Evolutionary conservation across 2,797 vertebrate genomes (phyloP).

Genomic region (Loriculus beryllinus): DNA sequence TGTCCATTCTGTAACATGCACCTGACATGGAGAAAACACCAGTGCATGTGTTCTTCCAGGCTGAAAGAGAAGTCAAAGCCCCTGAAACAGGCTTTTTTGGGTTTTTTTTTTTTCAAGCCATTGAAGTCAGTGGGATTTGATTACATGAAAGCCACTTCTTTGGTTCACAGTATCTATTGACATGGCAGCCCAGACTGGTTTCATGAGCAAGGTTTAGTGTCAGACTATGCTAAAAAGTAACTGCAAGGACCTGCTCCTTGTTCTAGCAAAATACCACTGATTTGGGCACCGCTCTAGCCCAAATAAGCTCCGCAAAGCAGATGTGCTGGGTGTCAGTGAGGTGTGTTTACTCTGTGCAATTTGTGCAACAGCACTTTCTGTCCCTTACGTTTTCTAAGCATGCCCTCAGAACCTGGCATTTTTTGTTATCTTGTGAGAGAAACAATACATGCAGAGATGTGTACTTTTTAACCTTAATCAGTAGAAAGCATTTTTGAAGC

Average conservation of each 20-base stretch:
- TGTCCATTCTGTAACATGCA: background rate
- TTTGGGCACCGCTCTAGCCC: background rate
- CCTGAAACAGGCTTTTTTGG: background rate
- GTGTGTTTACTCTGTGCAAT: background rate
- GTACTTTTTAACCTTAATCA: background rate
- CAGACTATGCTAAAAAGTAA: background rate
- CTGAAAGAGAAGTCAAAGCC: background rate
- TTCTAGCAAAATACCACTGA: background rate
- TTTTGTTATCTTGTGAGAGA: background rate
- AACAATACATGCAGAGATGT: background rate
- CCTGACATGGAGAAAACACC: background rate
- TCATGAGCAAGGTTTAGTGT: background rate
- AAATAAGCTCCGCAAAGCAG: background rate
- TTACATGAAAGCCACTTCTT: background rate
- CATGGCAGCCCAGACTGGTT: background rate
- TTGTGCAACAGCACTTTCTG: background rate
- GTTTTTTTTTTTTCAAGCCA: fast-evolving
- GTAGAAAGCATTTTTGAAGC: background rate
- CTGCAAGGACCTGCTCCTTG: background rate
- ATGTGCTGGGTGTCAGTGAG: background rate
- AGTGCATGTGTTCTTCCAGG: background rate
- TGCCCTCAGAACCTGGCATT: background rate
- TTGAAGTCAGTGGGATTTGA: background rate
- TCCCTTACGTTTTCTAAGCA: background rate
- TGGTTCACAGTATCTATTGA: background rate